Evolutionary conservation across 2,113 vertebrate species (phyloP), one percentile per base, ranked within the genome.

Genomic region (Perca fluviatilis): DNA sequence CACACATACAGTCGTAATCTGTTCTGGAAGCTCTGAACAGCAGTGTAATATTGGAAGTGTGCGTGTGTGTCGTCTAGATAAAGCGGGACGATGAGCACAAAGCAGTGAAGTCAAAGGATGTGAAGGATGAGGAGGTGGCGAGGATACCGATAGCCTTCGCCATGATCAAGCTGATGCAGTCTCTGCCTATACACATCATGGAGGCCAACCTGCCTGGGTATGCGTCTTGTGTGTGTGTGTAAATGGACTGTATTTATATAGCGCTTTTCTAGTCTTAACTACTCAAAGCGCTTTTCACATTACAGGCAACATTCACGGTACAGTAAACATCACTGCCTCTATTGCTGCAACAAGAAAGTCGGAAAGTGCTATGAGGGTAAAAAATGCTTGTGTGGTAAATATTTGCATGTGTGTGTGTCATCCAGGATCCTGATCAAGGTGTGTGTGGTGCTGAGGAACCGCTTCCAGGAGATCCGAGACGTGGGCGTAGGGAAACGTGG

Each of bases 51-150:
- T 14, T 47, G 16, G 4, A n/a, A 6, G 57, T 72, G 19, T 63
- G 30, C 36, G 12, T 61, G 27, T 77, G 49, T 56, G 50, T 61
- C 19, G 3, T 71, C 0, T 30, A 99, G 98, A 95, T 98, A 33
- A 97, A 97, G 88, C 95, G 97, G 66, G 98, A 99, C 0, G 97
- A 98, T 27, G 97, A 99, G 40, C 98, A 99, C 92, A 99, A 99
- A 85, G 89, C 94, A 2, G 95, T 97, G 77, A 99, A 97, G 88
- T 98, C 97, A 0, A 99, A 95, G 15, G 91, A 95, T 0, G 97
- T 97, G 83, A 98, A 97, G 62, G 97, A 99, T 0, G 98, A 99
- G 25, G 98, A 99, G 74, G 97, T 99, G n/a, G 95, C 85, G 58
- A 95, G 97, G 47, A 89, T 99, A 21, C 98, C 98, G 0, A 93